Conservation (phyloP, 1,140 invertebrate genomes). For the Bombyx mori region DNA sequence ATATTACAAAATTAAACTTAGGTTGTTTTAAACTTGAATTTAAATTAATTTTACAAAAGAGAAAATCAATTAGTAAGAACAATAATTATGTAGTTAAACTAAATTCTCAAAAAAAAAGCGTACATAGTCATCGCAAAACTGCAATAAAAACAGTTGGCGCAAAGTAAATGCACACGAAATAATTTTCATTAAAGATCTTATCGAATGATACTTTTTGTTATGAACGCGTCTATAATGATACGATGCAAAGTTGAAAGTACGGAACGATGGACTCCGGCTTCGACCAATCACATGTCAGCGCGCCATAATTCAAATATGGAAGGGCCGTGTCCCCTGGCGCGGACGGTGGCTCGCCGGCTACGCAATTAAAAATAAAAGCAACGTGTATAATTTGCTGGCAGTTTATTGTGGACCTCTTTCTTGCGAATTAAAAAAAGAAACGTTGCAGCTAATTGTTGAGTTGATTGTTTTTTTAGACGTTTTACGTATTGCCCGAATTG, state of each 20-base stretch:
- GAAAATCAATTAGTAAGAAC: no score
- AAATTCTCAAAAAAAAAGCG: no score
- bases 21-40: no score
- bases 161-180: neutral
- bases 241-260: slow-evolving; percentile 29
- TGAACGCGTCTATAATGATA: slow-evolving; percentile 35
- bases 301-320: slow-evolving; percentile 65
- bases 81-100: no score
- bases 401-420: slow-evolving; percentile 38
- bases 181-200: slow-evolving; percentile 40
- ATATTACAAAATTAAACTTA: no score
- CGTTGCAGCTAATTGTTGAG: slow-evolving; percentile 23
- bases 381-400: slow-evolving; percentile 59
- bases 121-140: no score
- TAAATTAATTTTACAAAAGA: no score
- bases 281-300: slow-evolving; percentile 61
- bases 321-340: slow-evolving; percentile 45
- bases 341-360: slow-evolving; percentile 56
- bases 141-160: no score
- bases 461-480: no score
- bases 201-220: slow-evolving; percentile 21
- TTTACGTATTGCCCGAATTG: no score
- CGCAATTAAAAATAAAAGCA: slow-evolving; percentile 67
- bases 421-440: slow-evolving; percentile 28
- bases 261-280: slow-evolving; percentile 40